Base-by-base conservation (phyloP, 2,113 vertebrate genomes). In the Phylloscopus trochilus region DNA sequence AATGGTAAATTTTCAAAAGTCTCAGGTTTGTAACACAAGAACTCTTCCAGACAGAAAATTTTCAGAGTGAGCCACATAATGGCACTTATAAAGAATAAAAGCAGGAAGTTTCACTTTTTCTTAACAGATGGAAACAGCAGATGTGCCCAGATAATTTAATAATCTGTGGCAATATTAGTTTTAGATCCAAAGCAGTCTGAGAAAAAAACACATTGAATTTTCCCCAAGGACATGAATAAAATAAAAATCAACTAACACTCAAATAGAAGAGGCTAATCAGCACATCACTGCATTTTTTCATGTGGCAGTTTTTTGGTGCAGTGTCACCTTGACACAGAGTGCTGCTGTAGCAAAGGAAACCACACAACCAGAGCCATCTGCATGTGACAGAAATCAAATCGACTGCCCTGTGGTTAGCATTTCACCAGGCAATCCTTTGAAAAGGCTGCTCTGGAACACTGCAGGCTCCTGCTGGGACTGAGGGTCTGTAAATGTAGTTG, bases 241-340 rank as follows among this genome's bases (percentile, higher is more conserved):
- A 15, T 21, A 52, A 83, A 81, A 78, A 81, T 52, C 51, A 94
- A 60, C 49, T 46, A 62, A 77, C 13, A 70, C 43, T 22, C 47
- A 80, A 62, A 81, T 0, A 53, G 56, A 92, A 49, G 14, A 76
- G 28, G 15, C 63, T 66, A 66, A 88, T 62, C 53, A 92, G 37
- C 53, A 55, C 55, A 83, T 18, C 43, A 39, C 7, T 28, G 22
- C 37, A 4, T 46, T 37, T 56, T 68, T 69, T 92, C 31, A 46
- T 63, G 49, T 47, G 63, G 60, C 59, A 53, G 49, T 75, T 56
- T 41, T 41, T 41, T 56, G n/a, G 69, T 76, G 24, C 73, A 68
- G 56, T 85, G 91, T 95, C 91, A 95, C 90, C 94, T 91, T 95
- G 93, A 91, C 78, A 88, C 27, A 24, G 66, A 84, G 23, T 35